Evolutionary conservation across 2,113 vertebrate genomes (phyloP), one percentile per base, ranked within the genome.

Genomic region (Nansenia antarctica): DNA sequence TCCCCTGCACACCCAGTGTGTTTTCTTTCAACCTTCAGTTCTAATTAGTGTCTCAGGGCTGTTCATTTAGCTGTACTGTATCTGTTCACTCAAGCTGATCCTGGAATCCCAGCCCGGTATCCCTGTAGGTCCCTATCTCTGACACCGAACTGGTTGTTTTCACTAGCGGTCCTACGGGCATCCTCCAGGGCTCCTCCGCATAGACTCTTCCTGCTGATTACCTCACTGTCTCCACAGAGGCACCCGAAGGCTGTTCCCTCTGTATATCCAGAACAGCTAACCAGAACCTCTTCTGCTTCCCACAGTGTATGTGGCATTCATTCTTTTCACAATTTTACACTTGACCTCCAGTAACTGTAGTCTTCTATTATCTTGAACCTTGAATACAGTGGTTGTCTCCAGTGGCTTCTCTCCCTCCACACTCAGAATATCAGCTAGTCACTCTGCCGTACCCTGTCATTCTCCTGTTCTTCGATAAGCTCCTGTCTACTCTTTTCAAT

Each of bases 1-100:
- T 76, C 73, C 58, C 79, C 65, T 68, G 81, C 73, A 82, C 74
- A 73, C 60, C 65, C 73, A 71, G 75, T 39, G 66, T 67, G 76
- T 69, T 73, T 82, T 66, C 76, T 79, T 62, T 27, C 78, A 31
- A 64, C 62, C 78, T 67, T 68, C 68, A 0, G 80, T 2, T 52
- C 84, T 88, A 89, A 89, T 88, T 89, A 78, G 85, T 87, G 62
- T 83, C 85, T 77, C 71, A 74, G 80, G 82, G 84, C 81, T 69
- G 68, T 84, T 68, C 69, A 45, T 75, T 68, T 67, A 26, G 53
- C 53, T 22, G 11, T 18, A 30, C 76, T 71, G 74, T 74, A 86
- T 77, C 75, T 18, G n/a, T 49, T 79, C 68, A 1, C 82, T 81
- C 70, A 31, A 59, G 65, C 52, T 34, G 64, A 82, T 79, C 65